A percentile compares a stretch with the other conserved stretches of the same genome.
These are phyloP conservation scores for Tinea trinotella DNA, from an alignment of 2,888 invertebrate species.

Conservation along the genomic window DNA sequence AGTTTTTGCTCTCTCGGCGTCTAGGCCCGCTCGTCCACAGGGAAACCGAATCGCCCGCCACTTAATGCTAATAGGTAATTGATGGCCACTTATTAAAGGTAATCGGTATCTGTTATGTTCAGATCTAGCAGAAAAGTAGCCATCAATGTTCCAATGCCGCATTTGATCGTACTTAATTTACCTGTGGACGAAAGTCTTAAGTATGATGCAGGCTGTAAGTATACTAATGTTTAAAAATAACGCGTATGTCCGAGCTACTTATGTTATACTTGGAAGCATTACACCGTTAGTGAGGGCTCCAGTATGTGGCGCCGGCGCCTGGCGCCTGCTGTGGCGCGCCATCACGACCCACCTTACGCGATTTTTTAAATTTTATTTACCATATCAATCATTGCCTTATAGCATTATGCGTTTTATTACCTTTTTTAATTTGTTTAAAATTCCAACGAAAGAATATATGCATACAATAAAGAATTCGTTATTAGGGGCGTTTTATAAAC, in stretches of 20 bases:
- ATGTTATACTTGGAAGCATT: constrained; percentile 49
- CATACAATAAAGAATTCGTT: too few species aligned
- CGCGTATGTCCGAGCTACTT: constrained; percentile 36
- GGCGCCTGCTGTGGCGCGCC: constrained; percentile 18
- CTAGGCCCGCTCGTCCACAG: too few species aligned
- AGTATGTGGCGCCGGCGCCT: constrained; percentile 39
- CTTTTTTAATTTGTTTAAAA: background rate
- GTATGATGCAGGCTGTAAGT: background rate
- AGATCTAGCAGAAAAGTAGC: too few species aligned
- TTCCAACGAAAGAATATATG: too few species aligned
- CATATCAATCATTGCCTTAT: background rate
- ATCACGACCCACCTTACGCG: background rate
- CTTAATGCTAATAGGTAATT: too few species aligned
- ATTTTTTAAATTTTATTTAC: constrained; percentile 7
- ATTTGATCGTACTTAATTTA: too few species aligned
- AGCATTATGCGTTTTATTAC: background rate
- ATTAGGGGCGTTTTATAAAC: background rate
- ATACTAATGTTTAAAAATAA: constrained; percentile 43
- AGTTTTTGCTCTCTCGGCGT: constrained; percentile 12
- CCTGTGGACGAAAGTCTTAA: too few species aligned
- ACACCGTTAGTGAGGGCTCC: constrained; percentile 47
- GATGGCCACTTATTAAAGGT: too few species aligned
- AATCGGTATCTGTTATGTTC: too few species aligned
- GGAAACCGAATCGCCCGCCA: too few species aligned
- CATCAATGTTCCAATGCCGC: too few species aligned